Base-by-base conservation (phyloP, 1,140 invertebrate species). In the Anastatus disparis region DNA sequence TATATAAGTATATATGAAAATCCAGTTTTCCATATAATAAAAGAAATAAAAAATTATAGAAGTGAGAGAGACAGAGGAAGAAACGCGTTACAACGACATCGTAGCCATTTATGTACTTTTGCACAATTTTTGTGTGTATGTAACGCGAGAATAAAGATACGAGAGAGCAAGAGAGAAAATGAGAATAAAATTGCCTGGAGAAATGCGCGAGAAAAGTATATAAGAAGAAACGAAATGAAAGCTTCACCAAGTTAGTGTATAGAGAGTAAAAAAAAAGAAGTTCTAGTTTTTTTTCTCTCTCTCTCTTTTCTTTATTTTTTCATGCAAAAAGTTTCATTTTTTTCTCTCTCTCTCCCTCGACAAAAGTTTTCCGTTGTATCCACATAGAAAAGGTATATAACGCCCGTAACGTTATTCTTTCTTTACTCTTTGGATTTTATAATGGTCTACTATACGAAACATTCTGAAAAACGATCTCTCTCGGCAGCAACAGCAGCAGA, bases 361-460 rank as follows among this genome's bases (percentile, higher is more conserved):
- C 53, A 67, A 77, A 78, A 79, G 75, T 77, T 81, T 81, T 75
- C 75, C 75, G 68, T 22, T n/a, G n/a, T n/a, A n/a, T n/a, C n/a
- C n/a, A n/a, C n/a, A n/a, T n/a, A n/a, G n/a, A n/a, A n/a, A n/a
- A n/a, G n/a, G n/a, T n/a, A n/a, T n/a, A n/a, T n/a, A n/a, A n/a
- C n/a, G 65, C 40, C 31, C 2, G 38, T 10, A 26, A 26, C 38
- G 62, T 76, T 62, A 75, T 68, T 52, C 48, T 76, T 68, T 46
- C 56, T n/a, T n/a, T n/a, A n/a, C n/a, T n/a, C n/a, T 50, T 55
- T 42, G 70, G 71, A 73, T 76, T 75, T 75, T 76, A 79, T 81
- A 81, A 82, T 80, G 76, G 76, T 66, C 75, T 66, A 76, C n/a
- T n/a, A n/a, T n/a, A n/a, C 73, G 74, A 82, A 82, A 81, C 77